These are phyloP conservation scores for Dromiciops gliroides DNA, from an alignment of 2,113 vertebrate species.

Conservation along the genomic window DNA sequence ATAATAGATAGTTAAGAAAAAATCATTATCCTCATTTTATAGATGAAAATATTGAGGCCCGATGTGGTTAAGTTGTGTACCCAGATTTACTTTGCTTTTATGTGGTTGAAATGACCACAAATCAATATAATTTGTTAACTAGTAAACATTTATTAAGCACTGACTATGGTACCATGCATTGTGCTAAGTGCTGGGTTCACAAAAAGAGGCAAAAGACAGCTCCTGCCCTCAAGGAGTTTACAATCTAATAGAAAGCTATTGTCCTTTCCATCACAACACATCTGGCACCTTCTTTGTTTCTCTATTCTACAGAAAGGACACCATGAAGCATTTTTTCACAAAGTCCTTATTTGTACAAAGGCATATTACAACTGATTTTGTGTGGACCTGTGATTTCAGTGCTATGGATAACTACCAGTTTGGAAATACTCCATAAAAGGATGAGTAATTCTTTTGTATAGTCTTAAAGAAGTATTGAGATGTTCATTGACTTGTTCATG, in stretches of 20 bases:
- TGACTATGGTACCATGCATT: background rate
- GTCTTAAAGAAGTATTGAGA: background rate
- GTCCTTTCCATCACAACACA: background rate
- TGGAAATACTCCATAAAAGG: background rate
- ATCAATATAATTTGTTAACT: background rate
- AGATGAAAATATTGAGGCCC: background rate
- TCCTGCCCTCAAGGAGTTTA: background rate
- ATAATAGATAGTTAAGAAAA: background rate
- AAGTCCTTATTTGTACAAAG: background rate
- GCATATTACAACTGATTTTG: background rate
- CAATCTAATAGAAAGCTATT: background rate
- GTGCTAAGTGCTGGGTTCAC: background rate
- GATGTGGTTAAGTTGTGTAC: background rate
- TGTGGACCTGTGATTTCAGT: background rate
- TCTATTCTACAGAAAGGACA: background rate
- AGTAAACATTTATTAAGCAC: background rate
- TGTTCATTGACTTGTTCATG: background rate
- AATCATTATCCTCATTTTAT: background rate
- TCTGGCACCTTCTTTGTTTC: background rate
- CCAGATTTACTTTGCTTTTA: background rate
- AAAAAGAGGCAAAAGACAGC: background rate
- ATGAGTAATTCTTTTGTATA: background rate
- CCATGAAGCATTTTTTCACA: background rate
- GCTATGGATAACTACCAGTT: background rate
- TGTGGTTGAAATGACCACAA: background rate